These are phyloP conservation scores for Leucoptera coffeella DNA, from an alignment of 2,888 invertebrate genomes.

Conservation along the genomic window DNA sequence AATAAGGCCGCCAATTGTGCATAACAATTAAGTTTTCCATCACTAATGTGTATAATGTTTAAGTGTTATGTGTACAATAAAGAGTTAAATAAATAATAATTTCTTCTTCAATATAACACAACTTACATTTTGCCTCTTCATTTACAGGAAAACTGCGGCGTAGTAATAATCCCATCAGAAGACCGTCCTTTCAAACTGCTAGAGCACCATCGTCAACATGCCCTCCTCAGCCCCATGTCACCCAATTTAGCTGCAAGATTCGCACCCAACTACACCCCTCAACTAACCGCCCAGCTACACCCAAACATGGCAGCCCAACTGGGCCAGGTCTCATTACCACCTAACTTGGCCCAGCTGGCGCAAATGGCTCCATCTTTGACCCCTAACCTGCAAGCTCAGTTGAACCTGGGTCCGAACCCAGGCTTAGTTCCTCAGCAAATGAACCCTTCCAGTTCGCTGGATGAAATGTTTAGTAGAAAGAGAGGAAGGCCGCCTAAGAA, in stretches of 20 bases:
- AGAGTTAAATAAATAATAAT: too few relatives aligned
- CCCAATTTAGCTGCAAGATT: constrained; percentile 51
- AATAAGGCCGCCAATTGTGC: too few relatives aligned
- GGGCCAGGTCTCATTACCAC: constrained; percentile 37
- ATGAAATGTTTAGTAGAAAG: constrained; percentile 88
- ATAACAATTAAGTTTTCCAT: too few relatives aligned
- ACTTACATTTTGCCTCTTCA: too few relatives aligned
- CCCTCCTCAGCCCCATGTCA: constrained; percentile 60
- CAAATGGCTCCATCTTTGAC: constrained; percentile 41
- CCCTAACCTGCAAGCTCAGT: constrained; percentile 37
- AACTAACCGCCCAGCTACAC: constrained; percentile 37
- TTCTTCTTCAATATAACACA: too few relatives aligned
- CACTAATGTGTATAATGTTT: too few relatives aligned
- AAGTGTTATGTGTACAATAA: too few relatives aligned
- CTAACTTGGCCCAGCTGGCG: constrained; percentile 37
- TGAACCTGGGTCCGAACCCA: constrained; percentile 30
- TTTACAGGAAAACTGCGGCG: constrained; percentile 69
- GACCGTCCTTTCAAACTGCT: constrained; percentile 75
- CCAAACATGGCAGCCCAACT: constrained; percentile 44
- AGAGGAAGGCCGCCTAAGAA: constrained; percentile 96
- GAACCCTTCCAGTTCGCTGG: constrained; percentile 65
- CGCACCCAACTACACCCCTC: constrained; percentile 48
- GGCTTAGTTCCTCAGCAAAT: constrained; percentile 29
- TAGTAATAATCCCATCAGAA: constrained; percentile 64
- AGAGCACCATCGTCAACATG: constrained; percentile 84